A percentile compares a stretch with the other conserved stretches of the same genome.
These are phyloP conservation scores for Bathynomus jamesi DNA, from an alignment of 1,140 invertebrate genomes.

Conservation along the genomic window DNA sequence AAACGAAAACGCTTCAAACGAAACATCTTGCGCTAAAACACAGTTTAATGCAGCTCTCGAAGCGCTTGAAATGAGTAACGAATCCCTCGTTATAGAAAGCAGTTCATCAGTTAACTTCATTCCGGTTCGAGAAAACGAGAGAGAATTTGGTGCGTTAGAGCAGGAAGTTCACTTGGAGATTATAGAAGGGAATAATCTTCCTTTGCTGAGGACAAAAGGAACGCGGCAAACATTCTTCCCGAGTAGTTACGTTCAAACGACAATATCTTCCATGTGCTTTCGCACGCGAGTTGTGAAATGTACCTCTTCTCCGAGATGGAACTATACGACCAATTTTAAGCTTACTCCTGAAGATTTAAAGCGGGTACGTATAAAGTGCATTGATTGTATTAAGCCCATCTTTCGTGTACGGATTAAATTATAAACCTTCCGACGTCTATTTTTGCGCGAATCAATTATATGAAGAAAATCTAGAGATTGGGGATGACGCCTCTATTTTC, in stretches of 20 bases:
- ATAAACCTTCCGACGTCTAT: too few relatives aligned
- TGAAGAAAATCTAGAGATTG: too few relatives aligned
- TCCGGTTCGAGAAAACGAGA: neutral
- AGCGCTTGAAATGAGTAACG: neutral
- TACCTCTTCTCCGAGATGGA: neutral
- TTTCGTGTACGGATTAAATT: too few relatives aligned
- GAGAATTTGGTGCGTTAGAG: neutral
- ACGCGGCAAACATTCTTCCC: neutral
- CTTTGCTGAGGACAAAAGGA: neutral
- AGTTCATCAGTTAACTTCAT: neutral
- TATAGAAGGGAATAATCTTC: neutral
- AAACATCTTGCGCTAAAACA: neutral
- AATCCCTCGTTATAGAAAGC: neutral
- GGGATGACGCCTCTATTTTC: neutral
- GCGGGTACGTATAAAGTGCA: neutral
- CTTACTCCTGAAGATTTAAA: neutral
- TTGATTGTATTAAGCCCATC: too few relatives aligned
- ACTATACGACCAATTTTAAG: neutral
- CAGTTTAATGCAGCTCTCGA: neutral
- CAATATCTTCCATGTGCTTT: neutral
- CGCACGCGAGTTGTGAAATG: neutral
- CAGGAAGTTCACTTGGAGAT: neutral
- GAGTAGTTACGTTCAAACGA: neutral
- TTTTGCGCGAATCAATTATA: too few relatives aligned
- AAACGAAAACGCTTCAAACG: neutral